Percentiles rank a stretch among this genome's conserved stretches.
phyloP scores from a whole-genome alignment of 2,888 invertebrate genomes.

The Trissonchulus sp. region DNA sequence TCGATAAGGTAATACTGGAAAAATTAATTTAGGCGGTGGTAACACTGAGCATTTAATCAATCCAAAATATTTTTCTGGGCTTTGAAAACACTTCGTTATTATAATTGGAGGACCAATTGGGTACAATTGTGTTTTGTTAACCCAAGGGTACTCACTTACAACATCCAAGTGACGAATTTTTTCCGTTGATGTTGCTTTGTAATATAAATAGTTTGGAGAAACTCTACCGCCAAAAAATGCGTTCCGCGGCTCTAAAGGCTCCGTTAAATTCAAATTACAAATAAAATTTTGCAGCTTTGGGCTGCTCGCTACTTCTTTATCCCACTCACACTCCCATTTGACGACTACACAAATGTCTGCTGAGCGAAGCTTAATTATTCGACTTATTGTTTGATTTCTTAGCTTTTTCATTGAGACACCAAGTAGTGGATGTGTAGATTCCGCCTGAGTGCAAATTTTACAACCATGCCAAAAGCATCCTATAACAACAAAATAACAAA shows the following conservation, averaged over 20 bases:
- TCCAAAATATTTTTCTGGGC: conserved; percentile 9
- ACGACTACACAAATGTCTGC: too few species aligned
- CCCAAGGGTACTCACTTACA: background rate
- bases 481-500: too few species aligned
- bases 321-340: conserved; percentile 43
- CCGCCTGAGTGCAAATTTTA: too few species aligned
- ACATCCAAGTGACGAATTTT: background rate
- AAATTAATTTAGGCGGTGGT: conserved; percentile 32
- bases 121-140: background rate
- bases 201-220: background rate
- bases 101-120: background rate
- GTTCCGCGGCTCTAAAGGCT: background rate
- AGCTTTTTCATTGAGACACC: too few species aligned
- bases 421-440: too few species aligned
- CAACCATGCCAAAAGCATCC: too few species aligned
- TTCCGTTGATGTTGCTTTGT: background rate
- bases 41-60: background rate
- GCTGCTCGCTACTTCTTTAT: background rate
- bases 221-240: background rate
- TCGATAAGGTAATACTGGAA: conserved; percentile 37
- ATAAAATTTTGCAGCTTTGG: background rate
- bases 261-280: background rate
- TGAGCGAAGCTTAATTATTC: too few species aligned
- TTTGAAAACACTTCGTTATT: background rate
- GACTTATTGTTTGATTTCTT: too few species aligned